These are phyloP conservation scores for Salvator merianae DNA, from an alignment of 2,113 vertebrate species.

Conservation along the genomic window DNA sequence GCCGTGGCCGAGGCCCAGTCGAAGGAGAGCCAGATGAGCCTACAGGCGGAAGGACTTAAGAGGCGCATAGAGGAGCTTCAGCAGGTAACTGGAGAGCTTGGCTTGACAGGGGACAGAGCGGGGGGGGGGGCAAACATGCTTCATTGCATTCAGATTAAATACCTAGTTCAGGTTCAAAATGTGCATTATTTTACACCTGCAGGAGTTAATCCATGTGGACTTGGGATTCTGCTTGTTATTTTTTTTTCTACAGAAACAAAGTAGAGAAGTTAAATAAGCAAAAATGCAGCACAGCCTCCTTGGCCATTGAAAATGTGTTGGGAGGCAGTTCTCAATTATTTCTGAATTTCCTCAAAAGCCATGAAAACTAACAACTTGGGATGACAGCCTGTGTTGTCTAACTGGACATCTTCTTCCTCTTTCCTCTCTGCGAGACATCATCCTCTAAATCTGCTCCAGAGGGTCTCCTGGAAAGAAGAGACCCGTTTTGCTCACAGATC, in stretches of 20 bases:
- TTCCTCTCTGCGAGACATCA: too few species aligned
- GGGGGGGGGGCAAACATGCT: background rate
- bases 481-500: background rate
- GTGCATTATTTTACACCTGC: background rate
- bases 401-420: too few species aligned
- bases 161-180: background rate
- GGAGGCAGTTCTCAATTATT: background rate
- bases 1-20: slow-evolving; percentile 80
- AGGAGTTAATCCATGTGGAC: background rate
- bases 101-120: background rate
- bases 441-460: too few species aligned
- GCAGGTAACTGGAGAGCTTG: slow-evolving; percentile 75
- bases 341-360: background rate
- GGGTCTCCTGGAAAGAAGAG: too few species aligned
- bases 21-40: slow-evolving; percentile 76
- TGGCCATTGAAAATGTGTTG: background rate
- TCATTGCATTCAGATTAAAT: background rate
- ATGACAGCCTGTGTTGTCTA: too few species aligned
- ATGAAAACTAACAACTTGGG: background rate
- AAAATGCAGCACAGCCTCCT: background rate
- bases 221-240: background rate
- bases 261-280: background rate
- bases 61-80: slow-evolving; percentile 86
- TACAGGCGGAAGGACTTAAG: slow-evolving; percentile 79
- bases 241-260: background rate